A percentile compares a stretch with the other conserved stretches of the same genome.
These are phyloP conservation scores for Drosophila heteroneura DNA, from an alignment of 2,888 invertebrate species.

Conservation along the genomic window DNA sequence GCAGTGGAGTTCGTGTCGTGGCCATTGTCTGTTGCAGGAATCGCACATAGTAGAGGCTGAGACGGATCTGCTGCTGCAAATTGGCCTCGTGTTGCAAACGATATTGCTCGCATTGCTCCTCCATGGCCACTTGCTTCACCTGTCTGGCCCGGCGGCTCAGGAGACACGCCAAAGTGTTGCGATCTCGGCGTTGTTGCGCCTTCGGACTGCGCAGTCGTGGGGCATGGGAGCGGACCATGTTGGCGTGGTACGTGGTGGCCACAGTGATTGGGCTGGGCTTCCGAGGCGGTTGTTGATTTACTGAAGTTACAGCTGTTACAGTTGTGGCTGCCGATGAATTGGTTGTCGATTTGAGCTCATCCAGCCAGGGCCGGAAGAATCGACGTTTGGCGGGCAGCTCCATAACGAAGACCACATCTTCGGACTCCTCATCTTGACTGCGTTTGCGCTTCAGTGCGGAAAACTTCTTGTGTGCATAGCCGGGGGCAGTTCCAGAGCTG, in stretches of 20 bases:
- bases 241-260: constrained; percentile 54
- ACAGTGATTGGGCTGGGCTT: constrained; percentile 11
- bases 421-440: constrained; percentile 45
- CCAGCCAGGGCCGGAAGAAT: constrained; percentile 69
- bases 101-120: constrained; percentile 62
- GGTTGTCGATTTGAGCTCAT: constrained; percentile 29
- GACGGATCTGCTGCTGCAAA: constrained; percentile 60
- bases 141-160: constrained; percentile 64
- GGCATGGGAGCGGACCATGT: constrained; percentile 67
- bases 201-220: constrained; percentile 56
- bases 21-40: constrained; percentile 62
- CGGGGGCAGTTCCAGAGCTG: constrained; percentile 5
- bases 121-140: constrained; percentile 57
- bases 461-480: constrained; percentile 69
- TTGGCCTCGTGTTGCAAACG: constrained; percentile 50
- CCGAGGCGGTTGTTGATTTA: constrained; percentile 16
- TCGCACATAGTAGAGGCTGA: constrained; percentile 64
- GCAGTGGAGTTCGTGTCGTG: constrained; percentile 33
- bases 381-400: constrained; percentile 60
- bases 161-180: constrained; percentile 68
- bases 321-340: background rate
- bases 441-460: constrained; percentile 62
- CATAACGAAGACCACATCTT: constrained; percentile 64
- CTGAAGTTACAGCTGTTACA: background rate
- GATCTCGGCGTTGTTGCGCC: constrained; percentile 72